phyloP scores from a whole-genome alignment of 2,888 invertebrate genomes.

The Pristionchus japonicus region DNA sequence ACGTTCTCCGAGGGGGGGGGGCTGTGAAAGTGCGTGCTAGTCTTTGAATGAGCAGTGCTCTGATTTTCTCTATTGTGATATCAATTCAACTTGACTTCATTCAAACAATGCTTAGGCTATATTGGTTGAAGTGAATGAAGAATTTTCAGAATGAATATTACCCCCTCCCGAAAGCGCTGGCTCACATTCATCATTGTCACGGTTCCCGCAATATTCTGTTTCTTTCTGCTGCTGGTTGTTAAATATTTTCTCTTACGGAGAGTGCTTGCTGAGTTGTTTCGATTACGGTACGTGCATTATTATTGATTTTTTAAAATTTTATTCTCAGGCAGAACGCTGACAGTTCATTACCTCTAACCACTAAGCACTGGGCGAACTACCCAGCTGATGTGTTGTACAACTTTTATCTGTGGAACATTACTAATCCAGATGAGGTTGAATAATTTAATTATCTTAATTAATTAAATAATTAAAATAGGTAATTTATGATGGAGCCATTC shows the following conservation, averaged over 20 bases:
- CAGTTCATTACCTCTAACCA: neutral
- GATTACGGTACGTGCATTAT: neutral
- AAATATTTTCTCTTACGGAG: neutral
- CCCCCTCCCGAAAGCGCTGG: neutral
- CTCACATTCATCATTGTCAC: neutral
- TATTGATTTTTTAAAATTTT: neutral
- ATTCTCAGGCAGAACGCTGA: neutral
- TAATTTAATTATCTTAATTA: neutral
- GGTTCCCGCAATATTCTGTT: neutral
- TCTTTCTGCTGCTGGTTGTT: neutral
- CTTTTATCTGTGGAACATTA: neutral
- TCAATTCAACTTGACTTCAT: too few relatives aligned
- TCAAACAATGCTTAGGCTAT: too few relatives aligned
- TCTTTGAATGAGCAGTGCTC: too few relatives aligned
- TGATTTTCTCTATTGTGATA: too few relatives aligned
- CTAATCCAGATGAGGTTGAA: slow-evolving; percentile 32
- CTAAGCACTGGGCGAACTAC: neutral
- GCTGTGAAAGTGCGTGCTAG: neutral
- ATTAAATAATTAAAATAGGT: neutral
- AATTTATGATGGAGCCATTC: neutral
- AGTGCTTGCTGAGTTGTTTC: neutral
- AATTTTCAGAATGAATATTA: too few relatives aligned
- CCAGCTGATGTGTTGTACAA: slow-evolving; percentile 15
- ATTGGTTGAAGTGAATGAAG: too few relatives aligned
- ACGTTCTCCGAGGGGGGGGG: too few relatives aligned